Base-by-base conservation (phyloP, 2,113 vertebrate species). In the Ramphastos sulfuratus region DNA sequence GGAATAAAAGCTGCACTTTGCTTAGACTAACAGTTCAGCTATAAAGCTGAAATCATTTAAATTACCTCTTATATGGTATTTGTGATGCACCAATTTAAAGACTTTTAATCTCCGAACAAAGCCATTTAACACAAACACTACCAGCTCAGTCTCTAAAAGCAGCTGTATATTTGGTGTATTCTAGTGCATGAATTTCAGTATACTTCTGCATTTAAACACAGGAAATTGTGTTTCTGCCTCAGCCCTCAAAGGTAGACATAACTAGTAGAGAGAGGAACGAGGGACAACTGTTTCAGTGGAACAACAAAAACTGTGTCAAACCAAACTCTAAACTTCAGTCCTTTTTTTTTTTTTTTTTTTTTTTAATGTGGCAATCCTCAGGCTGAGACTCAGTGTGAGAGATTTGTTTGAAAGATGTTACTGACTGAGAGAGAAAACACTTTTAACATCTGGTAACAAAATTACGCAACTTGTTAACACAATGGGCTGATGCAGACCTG, bases 201-300 rank as follows among this genome's bases (percentile, higher is more conserved):
- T 15, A 39, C 39, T 63, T 71, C 37, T 52, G 21, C 20, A 35
- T 52, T 88, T 71, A 44, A 76, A 88, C 15, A 39, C 48, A 44
- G 18, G 63, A 65, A 69, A 61, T 9, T 20, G 7, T 42, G 59
- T 66, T 90, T 85, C 30, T 82, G 59, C 58, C 85, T 50, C 35
- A 63, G 27, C 25, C 27, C 30, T 78, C 72, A 75, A 39, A 72
- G 74, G 64, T 23, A 55, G 50, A 27, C 42, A 10, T 8, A 66
- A 56, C 33, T 10, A 4, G 20, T 24, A 52, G 4, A 17, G n/a
- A 69, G 39, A 55, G n/a, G 35, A 89, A 87, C 0, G 0, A 8
- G 10, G 54, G 6, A 33, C 28, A 16, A 44, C 4, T 39, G 9
- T 64, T 81, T n/a, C 31, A 50, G 9, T 11, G 18, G 54, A 89